Conservation (phyloP, 2,797 vertebrate genomes). For the Sebastes kiyomatsui region DNA sequence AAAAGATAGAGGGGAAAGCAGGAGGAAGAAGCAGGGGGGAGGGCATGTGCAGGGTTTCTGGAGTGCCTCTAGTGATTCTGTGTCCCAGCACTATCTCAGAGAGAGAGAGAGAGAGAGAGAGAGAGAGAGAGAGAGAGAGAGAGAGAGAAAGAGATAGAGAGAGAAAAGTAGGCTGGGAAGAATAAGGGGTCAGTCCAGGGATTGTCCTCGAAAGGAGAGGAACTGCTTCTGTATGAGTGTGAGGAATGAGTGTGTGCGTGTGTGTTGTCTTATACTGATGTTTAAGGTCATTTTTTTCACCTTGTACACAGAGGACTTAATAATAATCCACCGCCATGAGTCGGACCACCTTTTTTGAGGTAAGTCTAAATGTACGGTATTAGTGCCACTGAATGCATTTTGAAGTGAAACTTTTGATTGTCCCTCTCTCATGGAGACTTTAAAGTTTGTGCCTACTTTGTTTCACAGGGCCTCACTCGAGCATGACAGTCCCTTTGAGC, state of each 20-base stretch:
- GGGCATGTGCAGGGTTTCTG: conserved; percentile 28
- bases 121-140: not conserved
- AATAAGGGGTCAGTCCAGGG: conserved; percentile 63
- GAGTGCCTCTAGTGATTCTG: conserved; percentile 44
- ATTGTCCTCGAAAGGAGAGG: conserved; percentile 62
- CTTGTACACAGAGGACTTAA: conserved; percentile 26
- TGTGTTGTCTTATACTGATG: conserved; percentile 19
- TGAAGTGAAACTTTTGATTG: not conserved
- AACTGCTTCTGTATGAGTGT: conserved; percentile 37
- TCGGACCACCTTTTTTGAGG: conserved; percentile 80
- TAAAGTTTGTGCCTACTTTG: not conserved
- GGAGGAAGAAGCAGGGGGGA: conserved; percentile 6
- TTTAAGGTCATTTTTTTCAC: conserved; percentile 13
- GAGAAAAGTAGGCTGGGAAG: conserved; percentile 29
- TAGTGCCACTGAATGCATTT: not conserved
- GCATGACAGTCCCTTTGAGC: not conserved
- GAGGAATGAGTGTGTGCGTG: conserved; percentile 24
- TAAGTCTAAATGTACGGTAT: conserved; percentile 43
- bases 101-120: not conserved
- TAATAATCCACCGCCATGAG: conserved; percentile 62
- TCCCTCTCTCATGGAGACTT: not conserved
- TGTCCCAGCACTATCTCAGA: conserved; percentile 39
- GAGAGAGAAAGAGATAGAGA: conserved; percentile 15
- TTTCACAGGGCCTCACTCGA: conserved; percentile 2
- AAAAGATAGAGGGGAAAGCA: not conserved